A percentile compares a stretch with the other conserved stretches of the same genome.
Evolutionary conservation across 2,113 vertebrate genomes (phyloP).

Genomic region (Panthera tigris): DNA sequence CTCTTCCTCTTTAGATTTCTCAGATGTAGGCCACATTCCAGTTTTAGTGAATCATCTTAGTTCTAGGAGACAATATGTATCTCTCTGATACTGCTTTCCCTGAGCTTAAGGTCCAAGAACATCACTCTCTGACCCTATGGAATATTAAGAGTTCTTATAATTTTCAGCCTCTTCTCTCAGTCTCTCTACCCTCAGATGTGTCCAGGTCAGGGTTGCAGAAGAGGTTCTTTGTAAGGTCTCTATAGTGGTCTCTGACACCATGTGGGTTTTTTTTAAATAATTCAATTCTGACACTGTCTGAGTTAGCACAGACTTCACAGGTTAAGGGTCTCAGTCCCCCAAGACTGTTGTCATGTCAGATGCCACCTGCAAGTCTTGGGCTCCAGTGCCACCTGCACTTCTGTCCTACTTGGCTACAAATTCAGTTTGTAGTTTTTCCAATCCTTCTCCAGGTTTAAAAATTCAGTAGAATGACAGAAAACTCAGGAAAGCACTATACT

Average conservation of each 20-base stretch:
- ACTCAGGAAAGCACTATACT: background rate
- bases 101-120: background rate
- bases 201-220: background rate
- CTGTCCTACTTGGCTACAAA: background rate
- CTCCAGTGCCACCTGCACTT: background rate
- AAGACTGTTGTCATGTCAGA: background rate
- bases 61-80: background rate
- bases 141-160: background rate
- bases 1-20: background rate
- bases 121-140: background rate
- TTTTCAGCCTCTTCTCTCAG: background rate
- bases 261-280: background rate
- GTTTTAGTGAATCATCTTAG: background rate
- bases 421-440: background rate
- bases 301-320: background rate
- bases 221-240: background rate
- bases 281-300: background rate
- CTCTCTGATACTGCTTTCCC: background rate
- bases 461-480: background rate
- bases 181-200: background rate
- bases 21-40: background rate
- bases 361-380: background rate
- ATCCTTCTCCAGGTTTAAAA: background rate
- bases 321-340: background rate
- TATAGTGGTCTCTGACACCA: background rate